Conservation (phyloP, 2,797 vertebrate genomes). For the Melanotaenia parkinsoni region DNA sequence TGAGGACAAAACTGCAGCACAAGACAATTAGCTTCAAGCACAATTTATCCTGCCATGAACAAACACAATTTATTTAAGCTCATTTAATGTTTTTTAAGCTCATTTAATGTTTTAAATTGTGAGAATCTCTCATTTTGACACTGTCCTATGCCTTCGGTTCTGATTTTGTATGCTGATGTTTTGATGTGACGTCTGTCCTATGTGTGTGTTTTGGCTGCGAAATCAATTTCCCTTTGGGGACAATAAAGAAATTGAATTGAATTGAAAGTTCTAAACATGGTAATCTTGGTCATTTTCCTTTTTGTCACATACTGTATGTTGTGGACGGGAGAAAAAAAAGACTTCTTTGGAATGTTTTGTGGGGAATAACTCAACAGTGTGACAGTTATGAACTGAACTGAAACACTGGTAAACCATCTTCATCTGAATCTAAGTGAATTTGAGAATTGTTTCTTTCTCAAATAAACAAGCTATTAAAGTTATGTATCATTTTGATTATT, state of each 20-base stretch:
- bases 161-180: no score
- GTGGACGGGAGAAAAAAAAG: neutral
- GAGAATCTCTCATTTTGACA: no score
- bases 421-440: neutral
- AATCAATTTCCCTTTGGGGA: no score
- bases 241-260: no score
- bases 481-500: neutral
- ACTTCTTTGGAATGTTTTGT: neutral
- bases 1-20: neutral
- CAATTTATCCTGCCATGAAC: neutral
- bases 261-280: neutral
- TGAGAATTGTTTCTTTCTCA: neutral
- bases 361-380: neutral
- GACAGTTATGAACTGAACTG: neutral
- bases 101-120: no score
- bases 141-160: no score
- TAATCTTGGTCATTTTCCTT: neutral
- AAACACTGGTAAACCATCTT: neutral
- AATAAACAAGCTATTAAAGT: neutral
- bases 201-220: no score
- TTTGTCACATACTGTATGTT: neutral
- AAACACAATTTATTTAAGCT: neutral
- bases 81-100: no score
- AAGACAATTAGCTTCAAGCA: neutral
- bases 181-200: no score